Evolutionary conservation across 1,140 invertebrate genomes (phyloP).

Genomic region (Subanguina moxae): DNA sequence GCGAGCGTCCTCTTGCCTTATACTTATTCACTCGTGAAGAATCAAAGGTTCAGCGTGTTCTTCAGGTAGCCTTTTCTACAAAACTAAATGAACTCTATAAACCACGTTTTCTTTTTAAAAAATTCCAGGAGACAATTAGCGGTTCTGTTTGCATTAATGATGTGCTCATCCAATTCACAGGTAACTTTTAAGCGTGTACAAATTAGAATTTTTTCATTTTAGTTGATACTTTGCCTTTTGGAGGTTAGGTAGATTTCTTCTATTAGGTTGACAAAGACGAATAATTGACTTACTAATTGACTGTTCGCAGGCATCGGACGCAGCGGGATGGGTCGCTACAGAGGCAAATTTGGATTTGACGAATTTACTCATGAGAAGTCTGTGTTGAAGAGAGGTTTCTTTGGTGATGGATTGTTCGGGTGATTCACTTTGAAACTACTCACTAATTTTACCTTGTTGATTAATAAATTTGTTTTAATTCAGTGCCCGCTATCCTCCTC

Average conservation of each 20-base stretch:
- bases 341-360: slow-evolving; percentile 84
- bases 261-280: too few relatives aligned
- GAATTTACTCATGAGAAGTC: slow-evolving; percentile 86
- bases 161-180: slow-evolving; percentile 21
- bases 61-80: too few relatives aligned
- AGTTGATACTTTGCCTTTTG: slow-evolving; percentile 64
- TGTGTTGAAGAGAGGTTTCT: slow-evolving; percentile 64
- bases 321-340: slow-evolving; percentile 86
- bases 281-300: too few relatives aligned
- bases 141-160: slow-evolving; percentile 35
- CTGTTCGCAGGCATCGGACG: slow-evolving; percentile 67
- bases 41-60: slow-evolving; percentile 13
- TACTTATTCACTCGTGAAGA: slow-evolving; percentile 36
- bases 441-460: not conserved
- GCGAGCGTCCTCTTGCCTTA: slow-evolving; percentile 33
- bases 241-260: slow-evolving; percentile 50
- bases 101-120: too few relatives aligned
- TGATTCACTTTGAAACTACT: not conserved
- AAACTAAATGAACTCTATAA: too few relatives aligned
- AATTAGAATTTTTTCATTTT: slow-evolving; percentile 2
- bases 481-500: slow-evolving; percentile 38
- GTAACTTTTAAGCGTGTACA: not conserved
- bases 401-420: slow-evolving; percentile 30
- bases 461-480: slow-evolving; percentile 11
- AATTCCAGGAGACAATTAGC: slow-evolving; percentile 22